Conservation (phyloP, 2,113 vertebrate genomes). For the Prochilodus magdalenae region DNA sequence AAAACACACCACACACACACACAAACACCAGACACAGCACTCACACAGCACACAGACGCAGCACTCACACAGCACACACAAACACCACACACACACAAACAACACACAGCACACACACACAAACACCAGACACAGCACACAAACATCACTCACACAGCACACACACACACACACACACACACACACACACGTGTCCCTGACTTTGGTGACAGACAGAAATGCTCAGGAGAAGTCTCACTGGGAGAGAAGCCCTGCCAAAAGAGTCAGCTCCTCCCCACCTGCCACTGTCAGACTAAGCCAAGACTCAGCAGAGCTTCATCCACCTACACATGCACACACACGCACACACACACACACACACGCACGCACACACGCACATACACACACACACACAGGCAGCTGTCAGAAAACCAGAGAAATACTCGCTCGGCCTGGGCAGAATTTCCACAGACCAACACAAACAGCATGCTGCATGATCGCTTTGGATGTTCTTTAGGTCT, state of each 20-base stretch:
- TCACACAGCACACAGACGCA: too few species aligned
- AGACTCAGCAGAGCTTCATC: constrained; percentile 12
- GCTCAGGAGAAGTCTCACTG: background rate
- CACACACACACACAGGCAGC: constrained; percentile 5
- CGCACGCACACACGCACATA: too few species aligned
- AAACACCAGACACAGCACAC: too few species aligned
- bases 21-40: too few species aligned
- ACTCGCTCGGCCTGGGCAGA: background rate
- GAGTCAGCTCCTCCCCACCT: constrained; percentile 29
- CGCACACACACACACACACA: constrained; percentile 15
- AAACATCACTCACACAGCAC: too few species aligned
- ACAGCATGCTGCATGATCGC: background rate
- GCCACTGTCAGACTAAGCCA: constrained; percentile 18
- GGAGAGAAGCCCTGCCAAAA: constrained; percentile 11
- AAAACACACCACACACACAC: too few species aligned
- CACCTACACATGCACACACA: constrained; percentile 32
- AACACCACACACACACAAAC: background rate
- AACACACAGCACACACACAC: background rate
- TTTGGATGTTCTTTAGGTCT: background rate
- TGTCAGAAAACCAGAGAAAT: constrained; percentile 18
- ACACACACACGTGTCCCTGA: background rate
- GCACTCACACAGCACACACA: too few species aligned
- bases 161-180: background rate
- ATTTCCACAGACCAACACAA: background rate
- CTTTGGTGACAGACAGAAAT: background rate